Conservation (phyloP, 1,140 invertebrate genomes). For the Asbolus verrucosus region DNA sequence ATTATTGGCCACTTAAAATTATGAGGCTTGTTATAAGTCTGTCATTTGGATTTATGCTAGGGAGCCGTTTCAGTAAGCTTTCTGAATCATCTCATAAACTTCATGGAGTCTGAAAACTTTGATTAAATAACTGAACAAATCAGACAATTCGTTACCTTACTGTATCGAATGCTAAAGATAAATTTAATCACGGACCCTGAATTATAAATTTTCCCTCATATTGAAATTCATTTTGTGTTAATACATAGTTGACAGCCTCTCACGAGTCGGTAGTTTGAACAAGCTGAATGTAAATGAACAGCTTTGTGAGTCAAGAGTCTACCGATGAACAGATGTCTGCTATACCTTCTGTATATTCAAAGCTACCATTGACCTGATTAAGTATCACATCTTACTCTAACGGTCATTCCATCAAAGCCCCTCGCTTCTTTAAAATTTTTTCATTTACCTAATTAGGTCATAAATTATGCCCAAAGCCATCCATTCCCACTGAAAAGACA, state of each 20-base stretch:
- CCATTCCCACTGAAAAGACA: background rate
- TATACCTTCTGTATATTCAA: conserved; percentile 6
- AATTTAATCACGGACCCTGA: conserved; percentile 38
- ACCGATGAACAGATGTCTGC: background rate
- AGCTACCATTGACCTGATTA: background rate
- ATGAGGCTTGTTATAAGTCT: too few relatives aligned
- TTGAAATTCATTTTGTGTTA: conserved; percentile 44
- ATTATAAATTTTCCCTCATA: conserved; percentile 40
- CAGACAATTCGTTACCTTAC: conserved; percentile 25
- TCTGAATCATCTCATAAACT: background rate
- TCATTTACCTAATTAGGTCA: conserved; percentile 15
- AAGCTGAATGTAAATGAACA: conserved; percentile 42
- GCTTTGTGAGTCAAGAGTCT: conserved; percentile 40
- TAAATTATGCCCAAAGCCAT: background rate
- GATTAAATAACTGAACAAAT: conserved; percentile 36
- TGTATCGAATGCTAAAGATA: conserved; percentile 39
- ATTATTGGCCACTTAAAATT: too few relatives aligned
- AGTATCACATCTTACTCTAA: background rate
- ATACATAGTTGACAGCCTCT: conserved; percentile 43
- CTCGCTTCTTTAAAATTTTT: background rate
- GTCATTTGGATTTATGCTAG: too few relatives aligned
- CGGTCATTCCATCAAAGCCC: conserved; percentile 1
- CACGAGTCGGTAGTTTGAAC: conserved; percentile 21
- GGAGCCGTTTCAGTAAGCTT: background rate
- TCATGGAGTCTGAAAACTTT: conserved; percentile 16